These are phyloP conservation scores for Nipponacmea schrenckii DNA, from an alignment of 2,888 invertebrate genomes.

Conservation along the genomic window DNA sequence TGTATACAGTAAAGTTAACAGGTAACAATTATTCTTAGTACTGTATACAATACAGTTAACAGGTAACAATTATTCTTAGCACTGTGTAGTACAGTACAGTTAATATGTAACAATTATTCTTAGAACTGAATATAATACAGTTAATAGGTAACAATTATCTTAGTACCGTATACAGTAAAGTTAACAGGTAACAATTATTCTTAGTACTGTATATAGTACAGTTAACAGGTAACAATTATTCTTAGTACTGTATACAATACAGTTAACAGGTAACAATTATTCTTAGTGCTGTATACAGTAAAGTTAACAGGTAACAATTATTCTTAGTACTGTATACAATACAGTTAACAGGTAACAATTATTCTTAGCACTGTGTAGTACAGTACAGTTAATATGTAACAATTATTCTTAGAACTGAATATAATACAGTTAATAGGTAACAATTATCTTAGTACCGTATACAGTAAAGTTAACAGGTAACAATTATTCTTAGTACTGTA, in stretches of 20 bases:
- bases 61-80: slow-evolving; percentile 32
- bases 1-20: slow-evolving; percentile 42
- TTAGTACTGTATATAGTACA: too few relatives aligned
- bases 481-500: background rate
- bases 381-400: slow-evolving; percentile 42
- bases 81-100: slow-evolving; percentile 47
- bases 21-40: slow-evolving; percentile 30
- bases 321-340: too few relatives aligned
- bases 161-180: slow-evolving; percentile 36
- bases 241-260: too few relatives aligned
- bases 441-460: background rate
- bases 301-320: slow-evolving; percentile 38
- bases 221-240: slow-evolving; percentile 38
- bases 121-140: too few relatives aligned
- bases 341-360: slow-evolving; percentile 38
- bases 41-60: slow-evolving; percentile 41
- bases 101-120: slow-evolving; percentile 30
- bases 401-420: too few relatives aligned
- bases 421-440: slow-evolving; percentile 42
- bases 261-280: slow-evolving; percentile 38
- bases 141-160: slow-evolving; percentile 37
- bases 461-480: slow-evolving; percentile 44
- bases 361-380: too few relatives aligned
- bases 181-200: slow-evolving; percentile 35
- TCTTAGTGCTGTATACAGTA: too few relatives aligned